These are phyloP conservation scores for Astreopora myriophthalma DNA, from an alignment of 64 coral and sea anemone species.

Conservation along the genomic window DNA sequence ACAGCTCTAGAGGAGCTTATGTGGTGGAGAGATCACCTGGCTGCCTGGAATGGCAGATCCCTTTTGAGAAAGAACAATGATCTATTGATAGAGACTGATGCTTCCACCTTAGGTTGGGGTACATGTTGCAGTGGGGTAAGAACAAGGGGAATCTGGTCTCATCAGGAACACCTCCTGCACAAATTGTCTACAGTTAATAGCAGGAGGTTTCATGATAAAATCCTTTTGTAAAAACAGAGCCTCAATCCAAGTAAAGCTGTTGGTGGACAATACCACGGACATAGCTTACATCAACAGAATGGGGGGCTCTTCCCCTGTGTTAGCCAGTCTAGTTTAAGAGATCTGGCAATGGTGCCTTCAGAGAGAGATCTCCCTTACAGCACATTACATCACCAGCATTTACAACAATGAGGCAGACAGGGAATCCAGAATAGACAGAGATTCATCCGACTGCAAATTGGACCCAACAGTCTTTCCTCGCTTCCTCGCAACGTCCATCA, in stretches of 20 bases:
- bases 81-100: constrained; percentile 26
- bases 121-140: constrained; percentile 7
- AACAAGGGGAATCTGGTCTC: constrained; percentile 39
- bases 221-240: constrained; percentile 32
- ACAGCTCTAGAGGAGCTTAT: constrained; percentile 13
- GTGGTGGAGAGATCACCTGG: constrained; percentile 34
- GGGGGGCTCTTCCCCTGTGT: constrained; percentile 32
- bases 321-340: constrained; percentile 56
- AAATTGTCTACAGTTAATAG: constrained; percentile 64
- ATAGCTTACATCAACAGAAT: constrained; percentile 46
- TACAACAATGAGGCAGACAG: constrained; percentile 11
- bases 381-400: constrained; percentile 23
- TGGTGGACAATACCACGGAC: constrained; percentile 66
- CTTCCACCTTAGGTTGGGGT: constrained; percentile 33
- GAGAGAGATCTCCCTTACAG: background rate
- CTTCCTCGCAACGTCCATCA: background rate
- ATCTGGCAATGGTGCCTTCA: constrained; percentile 61
- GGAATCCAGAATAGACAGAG: constrained; percentile 19
- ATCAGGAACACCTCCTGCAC: background rate
- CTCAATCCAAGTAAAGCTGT: constrained; percentile 19
- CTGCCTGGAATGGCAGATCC: constrained; percentile 39
- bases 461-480: constrained; percentile 14
- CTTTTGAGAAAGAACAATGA: background rate
- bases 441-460: constrained; percentile 30
- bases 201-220: constrained; percentile 41